Percentiles rank a stretch among this genome's conserved stretches.
Evolutionary conservation across 2,797 vertebrate genomes (phyloP).

Genomic region (Odontamblyopus lacepedii): DNA sequence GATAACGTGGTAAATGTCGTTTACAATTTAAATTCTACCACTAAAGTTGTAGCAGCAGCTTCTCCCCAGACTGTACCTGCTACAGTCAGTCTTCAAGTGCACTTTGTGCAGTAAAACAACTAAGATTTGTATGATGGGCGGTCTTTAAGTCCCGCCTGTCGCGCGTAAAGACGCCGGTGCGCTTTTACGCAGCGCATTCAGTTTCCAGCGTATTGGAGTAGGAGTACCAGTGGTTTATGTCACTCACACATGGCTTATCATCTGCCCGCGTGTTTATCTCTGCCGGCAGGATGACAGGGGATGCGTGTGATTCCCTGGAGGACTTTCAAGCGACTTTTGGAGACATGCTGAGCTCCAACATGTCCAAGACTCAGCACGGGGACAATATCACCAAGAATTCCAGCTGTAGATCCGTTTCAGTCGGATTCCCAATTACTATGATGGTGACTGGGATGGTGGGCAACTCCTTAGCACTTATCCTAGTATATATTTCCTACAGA

Average conservation of each 20-base stretch:
- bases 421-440: conserved; percentile 90
- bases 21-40: not conserved
- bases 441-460: conserved; percentile 93
- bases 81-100: too few relatives aligned
- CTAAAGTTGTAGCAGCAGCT: not conserved
- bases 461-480: conserved; percentile 88
- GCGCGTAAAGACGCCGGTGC: conserved; percentile 39
- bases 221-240: conserved; percentile 25
- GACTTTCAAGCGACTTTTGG: conserved; percentile 11
- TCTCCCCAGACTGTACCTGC: not conserved
- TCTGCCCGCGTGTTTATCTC: not conserved
- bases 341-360: conserved; percentile 68
- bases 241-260: not conserved
- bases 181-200: conserved; percentile 52
- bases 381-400: conserved; percentile 51
- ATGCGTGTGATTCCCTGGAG: conserved; percentile 30
- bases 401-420: conserved; percentile 82
- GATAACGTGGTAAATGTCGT: conserved; percentile 8
- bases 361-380: conserved; percentile 57
- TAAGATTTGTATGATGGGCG: too few relatives aligned
- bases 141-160: conserved; percentile 59
- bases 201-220: conserved; percentile 16
- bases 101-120: too few relatives aligned
- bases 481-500: conserved; percentile 87
- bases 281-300: conserved; percentile 38